Base-by-base conservation (phyloP, 2,888 invertebrate species). In the Cinara cedri region DNA sequence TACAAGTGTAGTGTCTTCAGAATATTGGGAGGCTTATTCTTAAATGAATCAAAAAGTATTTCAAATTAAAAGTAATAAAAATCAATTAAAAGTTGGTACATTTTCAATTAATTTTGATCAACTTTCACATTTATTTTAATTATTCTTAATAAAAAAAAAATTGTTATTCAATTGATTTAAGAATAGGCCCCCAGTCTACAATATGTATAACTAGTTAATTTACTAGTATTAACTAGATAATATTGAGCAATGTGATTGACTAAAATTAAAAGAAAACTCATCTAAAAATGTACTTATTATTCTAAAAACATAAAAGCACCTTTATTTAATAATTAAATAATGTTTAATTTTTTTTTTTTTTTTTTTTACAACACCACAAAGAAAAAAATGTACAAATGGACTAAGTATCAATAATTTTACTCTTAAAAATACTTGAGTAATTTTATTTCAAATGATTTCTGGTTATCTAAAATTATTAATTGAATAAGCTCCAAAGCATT, bases 241-340 rank as follows among this genome's bases (percentile, higher is more conserved):
- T 74, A 42, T 75, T 75, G 74, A 75, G 74, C 74, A 75, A 75
- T 75, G 76, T 16, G 19, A 57, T 76, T 68, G 55, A 76, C 66
- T 46, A 76, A 76, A 76, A 55, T 66, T 57, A 76, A 55, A 49
- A 19, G 19, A 54, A 11, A 76, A 76, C 55, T 57, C 19, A 19
- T 26, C 66, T 57, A 66, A 76, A 65, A 65, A 24, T 65, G 54
- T 65, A 44, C 65, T 75, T 75, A 75, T 60, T 46, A 72, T 55
- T 55, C 54, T 55, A 76, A 26, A 66, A 76, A 76, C 44, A 55
- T 55, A 57, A 66, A 76, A 76, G 76, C 76, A 76, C 76, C 76
- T 66, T 76, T 68, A 66, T 42, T 54, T 63, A 42, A 74, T 74
- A 63, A 42, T 63, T 63, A 63, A 63, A 42, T 65, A 42, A 74